Conservation (phyloP, 64 coral and sea anemone species). For the Montipora efflorescens region DNA sequence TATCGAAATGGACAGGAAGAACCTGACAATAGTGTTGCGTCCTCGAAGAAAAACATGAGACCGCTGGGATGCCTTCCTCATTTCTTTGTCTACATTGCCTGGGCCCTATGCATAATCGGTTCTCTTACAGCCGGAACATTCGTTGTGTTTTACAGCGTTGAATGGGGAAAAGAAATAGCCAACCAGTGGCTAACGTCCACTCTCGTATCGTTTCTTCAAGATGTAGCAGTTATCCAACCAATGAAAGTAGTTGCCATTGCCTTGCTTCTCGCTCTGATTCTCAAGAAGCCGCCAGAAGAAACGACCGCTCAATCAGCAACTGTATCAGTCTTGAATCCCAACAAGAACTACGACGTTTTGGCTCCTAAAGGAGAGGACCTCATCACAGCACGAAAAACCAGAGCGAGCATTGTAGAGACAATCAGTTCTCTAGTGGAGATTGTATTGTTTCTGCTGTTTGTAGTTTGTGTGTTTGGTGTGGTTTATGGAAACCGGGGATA, state of each 20-base stretch:
- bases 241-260: conserved; percentile 80
- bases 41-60: neutral
- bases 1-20: neutral
- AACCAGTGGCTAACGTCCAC: conserved; percentile 92
- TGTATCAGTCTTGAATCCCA: conserved; percentile 55
- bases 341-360: conserved; percentile 60
- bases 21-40: neutral
- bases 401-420: conserved; percentile 69
- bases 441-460: conserved; percentile 66
- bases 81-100: conserved; percentile 85
- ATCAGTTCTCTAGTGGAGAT: conserved; percentile 69
- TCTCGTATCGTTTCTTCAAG: conserved; percentile 81
- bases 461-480: conserved; percentile 77
- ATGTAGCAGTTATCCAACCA: conserved; percentile 82
- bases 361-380: conserved; percentile 79
- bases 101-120: conserved; percentile 78
- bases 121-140: conserved; percentile 58
- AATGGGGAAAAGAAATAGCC: conserved; percentile 82
- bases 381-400: conserved; percentile 44
- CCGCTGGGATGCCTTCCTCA: conserved; percentile 74
- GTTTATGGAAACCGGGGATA: conserved; percentile 83
- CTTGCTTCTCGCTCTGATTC: conserved; percentile 75
- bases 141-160: conserved; percentile 82
- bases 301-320: conserved; percentile 52
- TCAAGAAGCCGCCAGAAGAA: conserved; percentile 89